phyloP scores from a whole-genome alignment of 2,113 vertebrate species.

The Oreochromis spilurus region DNA sequence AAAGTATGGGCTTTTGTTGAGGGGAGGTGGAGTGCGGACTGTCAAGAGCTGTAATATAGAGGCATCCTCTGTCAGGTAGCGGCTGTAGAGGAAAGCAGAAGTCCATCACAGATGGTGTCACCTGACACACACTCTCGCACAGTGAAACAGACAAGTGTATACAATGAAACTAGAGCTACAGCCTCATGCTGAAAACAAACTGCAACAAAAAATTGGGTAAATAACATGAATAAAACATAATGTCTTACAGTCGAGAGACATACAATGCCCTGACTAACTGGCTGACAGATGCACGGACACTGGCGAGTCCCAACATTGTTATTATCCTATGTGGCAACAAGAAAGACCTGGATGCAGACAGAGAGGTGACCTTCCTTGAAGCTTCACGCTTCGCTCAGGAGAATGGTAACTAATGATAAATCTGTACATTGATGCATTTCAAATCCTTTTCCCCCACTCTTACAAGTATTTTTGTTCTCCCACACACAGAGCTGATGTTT shows the following conservation, averaged over 20 bases:
- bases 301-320: conserved; percentile 89
- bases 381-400: conserved; percentile 91
- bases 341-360: conserved; percentile 88
- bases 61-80: conserved; percentile 4
- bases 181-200: neutral
- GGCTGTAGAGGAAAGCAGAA: neutral
- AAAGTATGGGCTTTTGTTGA: neutral
- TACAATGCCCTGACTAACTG: conserved; percentile 90
- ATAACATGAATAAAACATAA: neutral
- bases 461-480: neutral
- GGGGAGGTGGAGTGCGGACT: conserved; percentile 7
- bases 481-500: conserved; percentile 83
- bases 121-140: neutral
- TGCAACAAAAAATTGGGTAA: neutral
- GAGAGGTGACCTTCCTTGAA: conserved; percentile 90
- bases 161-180: neutral
- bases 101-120: conserved; percentile 34
- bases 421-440: neutral
- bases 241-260: conserved; percentile 78
- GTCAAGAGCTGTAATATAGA: conserved; percentile 47
- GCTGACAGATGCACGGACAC: conserved; percentile 86
- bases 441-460: neutral
- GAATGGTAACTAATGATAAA: conserved; percentile 73
- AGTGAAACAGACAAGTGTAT: neutral
- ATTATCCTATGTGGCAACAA: conserved; percentile 93